Conservation (phyloP, 2,797 vertebrate species). For the Cossypha niveicapilla region DNA sequence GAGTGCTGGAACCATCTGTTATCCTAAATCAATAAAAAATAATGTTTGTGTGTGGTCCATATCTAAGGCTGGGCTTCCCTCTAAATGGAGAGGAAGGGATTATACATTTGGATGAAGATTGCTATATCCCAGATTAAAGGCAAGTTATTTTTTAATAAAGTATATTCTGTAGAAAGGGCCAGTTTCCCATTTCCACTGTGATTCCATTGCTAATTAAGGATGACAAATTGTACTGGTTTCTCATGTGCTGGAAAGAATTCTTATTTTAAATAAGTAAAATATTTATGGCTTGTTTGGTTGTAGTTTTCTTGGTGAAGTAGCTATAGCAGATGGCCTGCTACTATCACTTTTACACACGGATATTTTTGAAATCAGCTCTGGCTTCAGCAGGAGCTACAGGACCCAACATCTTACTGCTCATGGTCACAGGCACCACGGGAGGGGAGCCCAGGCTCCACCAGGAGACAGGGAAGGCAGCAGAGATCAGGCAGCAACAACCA, state of each 20-base stretch:
- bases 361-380: not conserved
- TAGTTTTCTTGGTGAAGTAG: not conserved
- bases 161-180: not conserved
- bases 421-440: accelerated
- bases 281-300: not conserved
- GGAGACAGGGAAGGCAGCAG: not conserved
- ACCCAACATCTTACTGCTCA: accelerated
- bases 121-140: not conserved
- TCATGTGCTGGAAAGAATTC: accelerated
- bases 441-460: too few species aligned
- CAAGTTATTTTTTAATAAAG: not conserved
- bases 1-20: not conserved
- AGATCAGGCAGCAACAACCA: not conserved
- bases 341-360: not conserved
- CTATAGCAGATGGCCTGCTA: not conserved
- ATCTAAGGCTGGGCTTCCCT: not conserved
- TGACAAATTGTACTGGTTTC: not conserved
- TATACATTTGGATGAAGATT: not conserved
- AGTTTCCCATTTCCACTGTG: not conserved
- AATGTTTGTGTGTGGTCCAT: not conserved
- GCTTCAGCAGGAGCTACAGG: not conserved
- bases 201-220: not conserved
- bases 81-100: not conserved
- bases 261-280: not conserved
- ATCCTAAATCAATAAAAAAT: not conserved